Evolutionary conservation across 2,113 vertebrate species (phyloP).

Genomic region (Tragelaphus imberbis): DNA sequence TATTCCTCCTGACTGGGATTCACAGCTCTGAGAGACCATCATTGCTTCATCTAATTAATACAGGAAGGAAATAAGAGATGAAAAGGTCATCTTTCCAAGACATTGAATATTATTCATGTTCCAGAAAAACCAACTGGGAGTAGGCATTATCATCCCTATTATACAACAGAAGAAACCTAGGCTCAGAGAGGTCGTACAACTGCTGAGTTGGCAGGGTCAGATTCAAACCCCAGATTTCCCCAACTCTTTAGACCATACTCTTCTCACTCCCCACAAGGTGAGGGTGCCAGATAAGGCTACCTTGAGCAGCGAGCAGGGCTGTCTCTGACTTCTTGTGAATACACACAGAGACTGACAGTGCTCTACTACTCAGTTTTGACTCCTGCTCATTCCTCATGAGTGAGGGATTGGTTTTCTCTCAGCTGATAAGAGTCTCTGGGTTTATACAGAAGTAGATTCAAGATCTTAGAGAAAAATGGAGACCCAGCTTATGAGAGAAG

Average conservation of each 20-base stretch:
- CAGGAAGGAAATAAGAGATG: not conserved
- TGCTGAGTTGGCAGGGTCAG: not conserved
- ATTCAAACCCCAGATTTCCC: not conserved
- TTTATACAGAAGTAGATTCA: not conserved
- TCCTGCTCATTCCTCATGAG: not conserved
- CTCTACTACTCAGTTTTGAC: not conserved
- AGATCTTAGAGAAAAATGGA: not conserved
- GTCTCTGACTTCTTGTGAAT: not conserved
- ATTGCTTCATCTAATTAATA: not conserved
- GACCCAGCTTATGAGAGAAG: not conserved
- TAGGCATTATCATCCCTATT: not conserved
- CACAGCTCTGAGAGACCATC: not conserved
- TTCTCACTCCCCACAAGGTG: no score
- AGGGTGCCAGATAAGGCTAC: not conserved
- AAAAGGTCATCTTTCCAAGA: not conserved
- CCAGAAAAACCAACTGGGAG: not conserved
- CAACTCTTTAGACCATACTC: not conserved
- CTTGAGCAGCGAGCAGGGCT: not conserved
- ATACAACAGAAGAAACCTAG: not conserved
- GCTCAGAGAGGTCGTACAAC: not conserved
- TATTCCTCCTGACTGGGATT: not conserved
- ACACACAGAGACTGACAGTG: not conserved
- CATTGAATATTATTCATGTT: not conserved
- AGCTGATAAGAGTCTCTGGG: not conserved
- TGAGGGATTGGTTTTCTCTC: not conserved